Evolutionary conservation across 35 echinoderm and acorn worm genomes (phyloP).

Genomic region (Holothuria glaberrima): DNA sequence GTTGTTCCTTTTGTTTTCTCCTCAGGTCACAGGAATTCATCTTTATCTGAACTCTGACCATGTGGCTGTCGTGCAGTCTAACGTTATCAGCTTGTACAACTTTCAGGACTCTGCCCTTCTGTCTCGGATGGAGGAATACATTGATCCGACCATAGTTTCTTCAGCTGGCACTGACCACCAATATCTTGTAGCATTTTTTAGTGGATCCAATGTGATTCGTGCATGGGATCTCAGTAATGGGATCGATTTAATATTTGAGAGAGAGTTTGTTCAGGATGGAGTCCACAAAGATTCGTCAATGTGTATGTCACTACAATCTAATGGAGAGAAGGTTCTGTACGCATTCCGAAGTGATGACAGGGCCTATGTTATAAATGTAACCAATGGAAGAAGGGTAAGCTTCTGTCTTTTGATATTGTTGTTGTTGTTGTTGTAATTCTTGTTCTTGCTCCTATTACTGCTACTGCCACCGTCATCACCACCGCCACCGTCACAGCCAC

Average conservation of each 20-base stretch:
- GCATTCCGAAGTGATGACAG: slow-evolving; percentile 87
- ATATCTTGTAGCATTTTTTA: slow-evolving; percentile 86
- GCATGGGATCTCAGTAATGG: slow-evolving; percentile 78
- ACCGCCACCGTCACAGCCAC: too few species aligned
- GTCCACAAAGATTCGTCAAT: slow-evolving; percentile 90
- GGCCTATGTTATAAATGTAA: slow-evolving; percentile 74
- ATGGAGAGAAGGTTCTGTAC: slow-evolving; percentile 82
- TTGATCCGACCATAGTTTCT: slow-evolving; percentile 83
- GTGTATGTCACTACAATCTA: slow-evolving; percentile 66
- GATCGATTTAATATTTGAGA: slow-evolving; percentile 33
- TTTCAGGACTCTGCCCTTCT: slow-evolving; percentile 38
- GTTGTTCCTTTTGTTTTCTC: background rate
- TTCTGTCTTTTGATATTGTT: background rate
- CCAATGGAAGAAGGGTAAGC: slow-evolving; percentile 80
- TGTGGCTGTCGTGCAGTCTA: slow-evolving; percentile 60
- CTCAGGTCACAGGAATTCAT: slow-evolving; percentile 66
- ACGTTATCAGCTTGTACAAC: slow-evolving; percentile 67
- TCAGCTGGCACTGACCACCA: slow-evolving; percentile 69
- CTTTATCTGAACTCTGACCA: slow-evolving; percentile 64
- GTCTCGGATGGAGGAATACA: slow-evolving; percentile 66
- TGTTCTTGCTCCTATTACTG: too few species aligned
- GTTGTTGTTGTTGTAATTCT: too few species aligned
- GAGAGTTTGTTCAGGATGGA: slow-evolving; percentile 38
- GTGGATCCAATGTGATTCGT: slow-evolving; percentile 86
- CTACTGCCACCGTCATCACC: too few species aligned